Conservation (phyloP, 2,888 invertebrate genomes). For the Hypercompe scribonia region DNA sequence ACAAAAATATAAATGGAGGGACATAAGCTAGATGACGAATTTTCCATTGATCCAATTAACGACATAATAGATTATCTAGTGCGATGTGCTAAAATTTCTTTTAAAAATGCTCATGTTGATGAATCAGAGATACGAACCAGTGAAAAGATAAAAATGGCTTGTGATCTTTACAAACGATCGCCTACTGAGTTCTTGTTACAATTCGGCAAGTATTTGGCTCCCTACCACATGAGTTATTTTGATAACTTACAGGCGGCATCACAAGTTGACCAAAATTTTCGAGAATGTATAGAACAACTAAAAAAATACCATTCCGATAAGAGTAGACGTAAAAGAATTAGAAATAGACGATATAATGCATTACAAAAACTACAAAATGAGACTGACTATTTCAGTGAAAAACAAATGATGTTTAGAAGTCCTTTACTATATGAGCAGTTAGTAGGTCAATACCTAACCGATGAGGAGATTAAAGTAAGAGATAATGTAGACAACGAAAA, state of each 20-base stretch:
- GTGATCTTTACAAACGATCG: slow-evolving; percentile 88
- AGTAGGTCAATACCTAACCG: slow-evolving; percentile 94
- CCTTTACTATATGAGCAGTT: slow-evolving; percentile 96
- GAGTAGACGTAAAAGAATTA: slow-evolving; percentile 85
- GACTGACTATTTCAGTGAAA: slow-evolving; percentile 94
- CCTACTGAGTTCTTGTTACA: slow-evolving; percentile 91
- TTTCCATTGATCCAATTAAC: slow-evolving; percentile 72
- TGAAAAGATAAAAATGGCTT: slow-evolving; percentile 91
- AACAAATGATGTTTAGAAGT: slow-evolving; percentile 97
- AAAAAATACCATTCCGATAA: slow-evolving; percentile 84
- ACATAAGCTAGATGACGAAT: slow-evolving; percentile 38
- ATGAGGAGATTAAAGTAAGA: slow-evolving; percentile 90
- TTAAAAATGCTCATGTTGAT: slow-evolving; percentile 93
- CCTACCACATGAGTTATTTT: slow-evolving; percentile 91
- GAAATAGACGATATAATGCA: slow-evolving; percentile 94
- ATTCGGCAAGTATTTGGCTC: slow-evolving; percentile 91
- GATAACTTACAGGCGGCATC: slow-evolving; percentile 64
- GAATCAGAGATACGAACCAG: slow-evolving; percentile 90
- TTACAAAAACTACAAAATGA: slow-evolving; percentile 90
- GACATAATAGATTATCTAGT: slow-evolving; percentile 89
- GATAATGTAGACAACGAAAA: slow-evolving; percentile 87
- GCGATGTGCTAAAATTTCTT: slow-evolving; percentile 88
- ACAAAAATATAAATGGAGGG: slow-evolving; percentile 2
- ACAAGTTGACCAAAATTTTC: slow-evolving; percentile 82
- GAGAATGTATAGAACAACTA: slow-evolving; percentile 88